Evolutionary conservation across 2,888 invertebrate species (phyloP), one percentile per base, ranked within the genome.

Genomic region (Eupithecia subumbrata): DNA sequence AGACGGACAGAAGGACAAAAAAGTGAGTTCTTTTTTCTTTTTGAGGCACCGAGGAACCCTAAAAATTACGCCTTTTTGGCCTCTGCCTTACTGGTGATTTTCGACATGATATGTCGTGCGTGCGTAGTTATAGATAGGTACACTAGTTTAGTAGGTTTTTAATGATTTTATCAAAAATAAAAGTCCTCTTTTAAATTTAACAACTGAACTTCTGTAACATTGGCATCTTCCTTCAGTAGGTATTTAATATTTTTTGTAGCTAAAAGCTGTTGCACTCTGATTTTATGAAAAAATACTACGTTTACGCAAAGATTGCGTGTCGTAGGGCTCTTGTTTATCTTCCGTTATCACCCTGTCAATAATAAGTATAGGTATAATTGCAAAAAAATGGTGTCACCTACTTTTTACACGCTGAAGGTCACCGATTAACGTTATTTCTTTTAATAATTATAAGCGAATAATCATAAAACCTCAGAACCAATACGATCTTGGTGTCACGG

Each of bases 351-450:
- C 75, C 79, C 83, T 83, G 84, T 82, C 34, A 37, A 66, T n/a
- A 80, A 82, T 78, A 80, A 78, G 78, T 84, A 86, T 87, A 87
- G 87, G 86, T 87, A 86, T 67, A n/a, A 67, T 82, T 85, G 86
- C 84, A 81, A 85, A 87, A 30, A 87, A 88, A 86, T 86, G 83
- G 87, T 88, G 93, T 92, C 92, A 94, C 94, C 94, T 88, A 94
- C 92, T 91, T 94, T 89, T 90, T 83, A 84, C 87, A 86, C 85
- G 88, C 87, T 92, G 92, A 94, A 93, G 94, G 94, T 93, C 91
- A 87, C 84, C 82, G 87, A 88, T 91, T 89, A 88, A 84, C 84
- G 83, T 85, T 85, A 85, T 87, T 79, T 77, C 67, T 71, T 73
- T 86, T 87, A 86, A 85, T 87, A 67, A 67, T n/a, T 86, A 86